These are phyloP conservation scores for Apotomis betuletana DNA, from an alignment of 2,888 invertebrate species.

Conservation along the genomic window DNA sequence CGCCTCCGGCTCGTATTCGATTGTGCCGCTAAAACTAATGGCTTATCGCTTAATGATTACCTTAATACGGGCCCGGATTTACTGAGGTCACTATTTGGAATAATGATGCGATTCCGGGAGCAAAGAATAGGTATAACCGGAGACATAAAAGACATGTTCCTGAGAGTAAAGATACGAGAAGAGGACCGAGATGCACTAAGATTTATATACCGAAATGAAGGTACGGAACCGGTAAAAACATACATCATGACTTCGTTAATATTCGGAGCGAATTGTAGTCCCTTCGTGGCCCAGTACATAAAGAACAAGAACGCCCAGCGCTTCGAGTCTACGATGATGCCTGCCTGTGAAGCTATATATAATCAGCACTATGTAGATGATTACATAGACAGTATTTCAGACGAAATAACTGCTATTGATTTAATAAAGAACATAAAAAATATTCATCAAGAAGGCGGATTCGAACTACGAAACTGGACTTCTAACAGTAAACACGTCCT, in stretches of 20 bases:
- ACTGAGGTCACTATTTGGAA: neutral
- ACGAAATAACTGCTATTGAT: conserved; percentile 42
- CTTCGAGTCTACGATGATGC: conserved; percentile 33
- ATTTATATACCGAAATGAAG: too few relatives aligned
- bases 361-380: conserved; percentile 47
- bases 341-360: conserved; percentile 41
- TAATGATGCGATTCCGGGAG: neutral
- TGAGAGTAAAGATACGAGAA: neutral
- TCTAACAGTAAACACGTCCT: too few relatives aligned
- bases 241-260: conserved; percentile 46
- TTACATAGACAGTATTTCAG: conserved; percentile 45
- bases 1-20: too few relatives aligned
- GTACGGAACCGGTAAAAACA: neutral
- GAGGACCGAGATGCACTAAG: too few relatives aligned
- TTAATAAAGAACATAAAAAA: conserved; percentile 34
- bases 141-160: neutral
- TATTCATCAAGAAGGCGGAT: conserved; percentile 45
- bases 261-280: conserved; percentile 46
- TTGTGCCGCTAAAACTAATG: too few relatives aligned
- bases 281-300: conserved; percentile 45
- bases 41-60: too few relatives aligned
- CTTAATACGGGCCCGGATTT: neutral
- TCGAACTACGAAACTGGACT: too few relatives aligned
- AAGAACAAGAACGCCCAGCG: conserved; percentile 46
- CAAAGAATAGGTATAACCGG: neutral